phyloP scores from a whole-genome alignment of 2,888 invertebrate genomes.

The Lordiphosa fenestrarum region DNA sequence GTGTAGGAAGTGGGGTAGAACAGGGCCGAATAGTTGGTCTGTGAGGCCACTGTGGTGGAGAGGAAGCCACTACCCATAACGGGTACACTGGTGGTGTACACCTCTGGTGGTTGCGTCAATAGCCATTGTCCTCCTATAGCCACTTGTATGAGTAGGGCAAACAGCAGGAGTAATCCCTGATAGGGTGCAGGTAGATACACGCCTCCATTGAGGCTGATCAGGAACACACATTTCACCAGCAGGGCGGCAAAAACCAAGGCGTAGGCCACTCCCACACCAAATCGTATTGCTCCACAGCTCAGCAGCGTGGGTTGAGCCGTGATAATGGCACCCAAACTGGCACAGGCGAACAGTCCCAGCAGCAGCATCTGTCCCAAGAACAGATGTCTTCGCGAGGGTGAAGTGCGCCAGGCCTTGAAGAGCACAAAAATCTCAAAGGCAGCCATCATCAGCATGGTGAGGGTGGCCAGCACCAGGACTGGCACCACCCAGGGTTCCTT shows the following conservation, averaged over 20 bases:
- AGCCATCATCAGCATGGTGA: slow-evolving; percentile 91
- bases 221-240: slow-evolving; percentile 95
- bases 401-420: slow-evolving; percentile 90
- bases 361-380: slow-evolving; percentile 93
- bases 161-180: slow-evolving; percentile 92
- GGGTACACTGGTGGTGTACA: slow-evolving; percentile 81
- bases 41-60: slow-evolving; percentile 69
- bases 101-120: slow-evolving; percentile 87
- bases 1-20: slow-evolving; percentile 68
- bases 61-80: slow-evolving; percentile 68
- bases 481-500: slow-evolving; percentile 95
- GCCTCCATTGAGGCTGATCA: slow-evolving; percentile 93
- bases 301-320: slow-evolving; percentile 89
- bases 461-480: slow-evolving; percentile 90
- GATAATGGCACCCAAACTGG: slow-evolving; percentile 89
- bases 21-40: slow-evolving; percentile 64
- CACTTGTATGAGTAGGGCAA: slow-evolving; percentile 94
- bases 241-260: slow-evolving; percentile 94
- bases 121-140: slow-evolving; percentile 92
- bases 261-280: slow-evolving; percentile 90
- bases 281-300: slow-evolving; percentile 90
- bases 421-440: slow-evolving; percentile 94
- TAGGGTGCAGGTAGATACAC: slow-evolving; percentile 96
- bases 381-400: slow-evolving; percentile 91
- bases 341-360: slow-evolving; percentile 90